These are phyloP conservation scores for Ormyrus pomaceus DNA, from an alignment of 2,888 invertebrate species.

Conservation along the genomic window DNA sequence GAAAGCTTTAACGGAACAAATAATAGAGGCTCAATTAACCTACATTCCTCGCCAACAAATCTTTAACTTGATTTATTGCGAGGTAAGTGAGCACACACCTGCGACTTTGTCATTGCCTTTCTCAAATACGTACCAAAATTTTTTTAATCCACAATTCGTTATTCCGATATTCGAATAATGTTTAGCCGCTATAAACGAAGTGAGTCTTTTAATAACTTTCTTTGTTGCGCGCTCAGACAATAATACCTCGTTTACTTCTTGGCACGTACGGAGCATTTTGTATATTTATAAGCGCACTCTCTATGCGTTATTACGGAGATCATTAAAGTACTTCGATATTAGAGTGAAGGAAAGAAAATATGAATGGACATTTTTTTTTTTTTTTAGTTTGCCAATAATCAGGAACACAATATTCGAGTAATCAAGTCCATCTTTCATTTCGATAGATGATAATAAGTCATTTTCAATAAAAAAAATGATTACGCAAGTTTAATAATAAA, in stretches of 20 bases:
- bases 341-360: background rate
- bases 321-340: slow-evolving; percentile 19
- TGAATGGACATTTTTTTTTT: background rate
- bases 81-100: slow-evolving; percentile 15
- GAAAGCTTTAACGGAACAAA: slow-evolving; percentile 39
- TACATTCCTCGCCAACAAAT: slow-evolving; percentile 16
- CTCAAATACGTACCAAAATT: no score
- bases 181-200: background rate
- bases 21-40: slow-evolving; percentile 52
- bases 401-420: no score
- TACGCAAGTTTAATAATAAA: no score
- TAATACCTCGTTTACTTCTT: slow-evolving; percentile 28
- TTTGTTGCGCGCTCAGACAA: slow-evolving; percentile 22
- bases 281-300: slow-evolving; percentile 38
- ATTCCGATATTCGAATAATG: no score
- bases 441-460: no score
- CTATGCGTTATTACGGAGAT: slow-evolving; percentile 23
- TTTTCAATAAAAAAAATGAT: no score
- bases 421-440: no score
- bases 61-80: slow-evolving; percentile 14
- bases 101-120: slow-evolving; percentile 14
- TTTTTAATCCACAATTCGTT: no score
- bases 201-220: slow-evolving; percentile 34
- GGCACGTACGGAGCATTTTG: slow-evolving; percentile 30
- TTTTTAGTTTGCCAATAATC: background rate